Evolutionary conservation across 2,888 invertebrate species (phyloP).

Genomic region (Melinaea menophilus): DNA sequence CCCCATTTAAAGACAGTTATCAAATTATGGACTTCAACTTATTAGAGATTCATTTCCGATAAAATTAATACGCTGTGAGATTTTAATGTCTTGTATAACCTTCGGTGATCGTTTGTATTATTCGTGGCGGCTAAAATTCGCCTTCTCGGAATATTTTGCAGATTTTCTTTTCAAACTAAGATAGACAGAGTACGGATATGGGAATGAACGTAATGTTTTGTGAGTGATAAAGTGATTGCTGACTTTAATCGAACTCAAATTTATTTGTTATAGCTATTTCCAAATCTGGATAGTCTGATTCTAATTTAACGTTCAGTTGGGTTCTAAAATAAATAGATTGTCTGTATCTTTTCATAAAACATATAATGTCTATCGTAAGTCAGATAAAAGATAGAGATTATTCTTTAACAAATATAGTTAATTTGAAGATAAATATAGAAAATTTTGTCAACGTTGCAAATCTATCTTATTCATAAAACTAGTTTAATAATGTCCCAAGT

Average conservation of each 20-base stretch:
- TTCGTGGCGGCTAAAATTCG: constrained; percentile 45
- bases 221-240: constrained; percentile 26
- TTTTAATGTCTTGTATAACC: constrained; percentile 61
- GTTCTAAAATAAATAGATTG: too few relatives aligned
- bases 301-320: too few relatives aligned
- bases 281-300: background rate
- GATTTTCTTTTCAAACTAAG: constrained; percentile 33
- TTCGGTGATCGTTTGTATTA: constrained; percentile 62
- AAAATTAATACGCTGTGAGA: constrained; percentile 44
- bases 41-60: constrained; percentile 14
- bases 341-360: too few relatives aligned
- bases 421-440: too few relatives aligned
- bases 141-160: constrained; percentile 38
- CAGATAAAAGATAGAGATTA: too few relatives aligned
- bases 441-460: too few relatives aligned
- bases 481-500: background rate
- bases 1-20: background rate
- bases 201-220: constrained; percentile 30
- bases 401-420: too few relatives aligned
- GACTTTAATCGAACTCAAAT: constrained; percentile 27
- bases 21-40: constrained; percentile 13
- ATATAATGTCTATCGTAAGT: too few relatives aligned
- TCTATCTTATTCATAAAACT: background rate
- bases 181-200: constrained; percentile 32
- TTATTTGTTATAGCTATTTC: constrained; percentile 11